phyloP scores from a whole-genome alignment of 2,113 vertebrate species.

The Apeltes quadracus region DNA sequence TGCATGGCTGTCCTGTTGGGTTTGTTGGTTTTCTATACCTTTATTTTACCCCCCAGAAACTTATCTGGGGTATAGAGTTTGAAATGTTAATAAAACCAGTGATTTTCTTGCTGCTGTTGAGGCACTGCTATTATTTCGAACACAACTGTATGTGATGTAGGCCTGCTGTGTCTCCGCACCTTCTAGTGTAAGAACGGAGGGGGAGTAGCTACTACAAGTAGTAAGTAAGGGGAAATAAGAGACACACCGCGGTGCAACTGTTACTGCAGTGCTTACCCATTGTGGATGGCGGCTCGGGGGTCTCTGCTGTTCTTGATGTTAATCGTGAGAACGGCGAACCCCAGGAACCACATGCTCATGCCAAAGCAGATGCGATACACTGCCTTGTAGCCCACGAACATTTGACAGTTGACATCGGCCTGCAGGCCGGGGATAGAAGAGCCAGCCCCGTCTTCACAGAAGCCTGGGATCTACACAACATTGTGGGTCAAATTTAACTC shows the following conservation, averaged over 20 bases:
- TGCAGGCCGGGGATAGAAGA: constrained; percentile 67
- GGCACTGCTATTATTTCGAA: no score
- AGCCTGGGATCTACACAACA: constrained; percentile 87
- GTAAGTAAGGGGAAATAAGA: background rate
- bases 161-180: background rate
- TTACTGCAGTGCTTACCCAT: constrained; percentile 83
- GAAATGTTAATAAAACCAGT: no score
- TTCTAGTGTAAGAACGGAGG: background rate
- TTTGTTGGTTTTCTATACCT: no score
- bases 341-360: constrained; percentile 89
- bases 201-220: background rate
- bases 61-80: no score
- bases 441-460: constrained; percentile 86
- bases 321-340: constrained; percentile 84
- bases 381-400: constrained; percentile 91
- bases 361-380: constrained; percentile 93
- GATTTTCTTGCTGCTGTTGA: no score
- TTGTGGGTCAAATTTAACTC: background rate
- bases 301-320: constrained; percentile 91
- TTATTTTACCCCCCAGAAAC: no score
- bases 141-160: background rate
- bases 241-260: background rate
- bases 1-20: no score
- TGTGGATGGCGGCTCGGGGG: constrained; percentile 89
- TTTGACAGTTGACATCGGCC: constrained; percentile 83